These are phyloP conservation scores for Centropyge bicolor DNA, from an alignment of 2,797 vertebrate species.

Conservation along the genomic window DNA sequence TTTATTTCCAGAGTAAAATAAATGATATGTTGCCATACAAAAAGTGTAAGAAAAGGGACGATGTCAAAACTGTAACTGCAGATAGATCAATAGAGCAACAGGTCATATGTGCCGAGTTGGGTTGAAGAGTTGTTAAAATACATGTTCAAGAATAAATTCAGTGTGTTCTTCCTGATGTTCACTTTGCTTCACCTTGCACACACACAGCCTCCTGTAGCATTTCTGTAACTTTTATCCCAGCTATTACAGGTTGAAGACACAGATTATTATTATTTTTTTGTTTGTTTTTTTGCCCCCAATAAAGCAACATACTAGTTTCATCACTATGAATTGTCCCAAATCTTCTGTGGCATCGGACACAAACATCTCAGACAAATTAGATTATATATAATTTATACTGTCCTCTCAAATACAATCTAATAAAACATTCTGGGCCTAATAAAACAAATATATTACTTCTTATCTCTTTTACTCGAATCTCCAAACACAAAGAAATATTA, in stretches of 20 bases:
- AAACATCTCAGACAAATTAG: slow-evolving; percentile 53
- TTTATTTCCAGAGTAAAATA: slow-evolving; percentile 89
- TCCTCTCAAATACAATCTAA: slow-evolving; percentile 62
- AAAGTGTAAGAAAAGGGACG: slow-evolving; percentile 85
- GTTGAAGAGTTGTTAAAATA: slow-evolving; percentile 56
- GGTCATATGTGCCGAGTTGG: slow-evolving; percentile 53
- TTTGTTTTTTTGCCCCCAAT: slow-evolving; percentile 10
- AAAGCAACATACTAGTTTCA: slow-evolving; percentile 39
- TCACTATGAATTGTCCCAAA: slow-evolving; percentile 60
- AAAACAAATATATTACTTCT: slow-evolving; percentile 73
- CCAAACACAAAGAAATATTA: slow-evolving; percentile 65
- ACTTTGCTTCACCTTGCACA: slow-evolving; percentile 30
- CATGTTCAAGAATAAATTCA: slow-evolving; percentile 48
- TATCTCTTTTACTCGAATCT: slow-evolving; percentile 64
- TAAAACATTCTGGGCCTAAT: slow-evolving; percentile 66
- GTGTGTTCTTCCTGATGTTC: slow-evolving; percentile 25
- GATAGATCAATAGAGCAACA: slow-evolving; percentile 69
- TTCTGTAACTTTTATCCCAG: slow-evolving; percentile 30
- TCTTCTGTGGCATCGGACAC: slow-evolving; percentile 61
- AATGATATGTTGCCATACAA: slow-evolving; percentile 86
- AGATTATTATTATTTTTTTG: not conserved
- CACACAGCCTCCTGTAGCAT: slow-evolving; percentile 24
- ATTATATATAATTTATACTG: slow-evolving; percentile 53
- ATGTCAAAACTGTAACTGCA: slow-evolving; percentile 73
- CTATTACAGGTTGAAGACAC: slow-evolving; percentile 50